Conservation (phyloP, 1,140 invertebrate species). For the Formica selysi region DNA sequence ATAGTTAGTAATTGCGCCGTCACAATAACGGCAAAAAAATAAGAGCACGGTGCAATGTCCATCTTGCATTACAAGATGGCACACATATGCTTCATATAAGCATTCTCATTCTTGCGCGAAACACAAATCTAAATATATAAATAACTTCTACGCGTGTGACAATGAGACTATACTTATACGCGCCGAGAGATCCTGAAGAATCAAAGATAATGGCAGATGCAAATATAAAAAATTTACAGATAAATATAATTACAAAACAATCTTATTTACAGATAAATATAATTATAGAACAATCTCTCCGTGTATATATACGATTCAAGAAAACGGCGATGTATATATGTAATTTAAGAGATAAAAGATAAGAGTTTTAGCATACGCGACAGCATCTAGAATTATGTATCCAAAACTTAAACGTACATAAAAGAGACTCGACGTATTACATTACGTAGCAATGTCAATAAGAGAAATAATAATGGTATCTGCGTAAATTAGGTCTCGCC, state of each 20-base stretch:
- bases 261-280: too few relatives aligned
- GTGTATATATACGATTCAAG: neutral
- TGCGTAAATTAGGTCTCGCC: constrained; percentile 79
- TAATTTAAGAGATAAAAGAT: neutral
- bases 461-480: constrained; percentile 69
- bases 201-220: neutral
- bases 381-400: constrained; percentile 18
- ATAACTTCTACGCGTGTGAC: neutral
- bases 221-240: neutral
- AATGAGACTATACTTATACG: neutral
- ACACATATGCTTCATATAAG: neutral
- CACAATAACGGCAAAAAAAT: neutral
- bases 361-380: neutral
- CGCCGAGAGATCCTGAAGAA: too few relatives aligned
- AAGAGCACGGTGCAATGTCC: constrained; percentile 30
- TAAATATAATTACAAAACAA: too few relatives aligned
- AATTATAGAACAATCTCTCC: too few relatives aligned
- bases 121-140: neutral
- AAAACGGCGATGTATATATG: too few relatives aligned
- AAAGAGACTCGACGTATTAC: neutral
- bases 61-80: neutral
- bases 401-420: neutral
- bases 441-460: neutral
- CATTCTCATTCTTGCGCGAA: neutral
- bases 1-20: neutral